Conservation (phyloP, 2,797 vertebrate genomes). For the Halcyon chelicuti region DNA sequence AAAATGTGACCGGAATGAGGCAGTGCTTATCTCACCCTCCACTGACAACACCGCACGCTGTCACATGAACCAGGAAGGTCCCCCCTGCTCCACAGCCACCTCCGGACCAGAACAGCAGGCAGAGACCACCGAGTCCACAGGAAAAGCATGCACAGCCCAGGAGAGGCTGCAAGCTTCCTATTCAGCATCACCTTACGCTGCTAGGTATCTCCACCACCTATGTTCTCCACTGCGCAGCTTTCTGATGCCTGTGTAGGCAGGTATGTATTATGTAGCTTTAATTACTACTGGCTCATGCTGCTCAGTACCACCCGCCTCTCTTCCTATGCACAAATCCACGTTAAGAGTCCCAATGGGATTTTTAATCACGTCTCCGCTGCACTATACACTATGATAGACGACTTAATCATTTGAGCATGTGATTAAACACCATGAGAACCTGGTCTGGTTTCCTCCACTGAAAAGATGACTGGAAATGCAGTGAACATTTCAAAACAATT, state of each 20-base stretch:
- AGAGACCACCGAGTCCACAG: not conserved
- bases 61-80: not conserved
- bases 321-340: not conserved
- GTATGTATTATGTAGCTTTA: not conserved
- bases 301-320: not conserved
- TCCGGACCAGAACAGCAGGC: not conserved
- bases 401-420: not conserved
- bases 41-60: accelerated
- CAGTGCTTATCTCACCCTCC: not conserved
- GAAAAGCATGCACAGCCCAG: not conserved
- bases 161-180: not conserved
- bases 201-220: not conserved
- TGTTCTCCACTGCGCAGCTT: not conserved
- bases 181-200: not conserved
- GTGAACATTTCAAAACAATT: not conserved
- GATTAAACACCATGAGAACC: not conserved
- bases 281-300: not conserved
- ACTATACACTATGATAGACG: not conserved
- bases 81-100: not conserved
- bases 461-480: not conserved
- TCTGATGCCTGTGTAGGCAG: not conserved
- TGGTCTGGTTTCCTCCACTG: not conserved
- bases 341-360: not conserved
- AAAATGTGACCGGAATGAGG: not conserved
- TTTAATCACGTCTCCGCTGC: not conserved